Percentiles rank a stretch among this genome's conserved stretches.
phyloP scores from a whole-genome alignment of 2,113 vertebrate genomes.

The Hippopotamus amphibius region DNA sequence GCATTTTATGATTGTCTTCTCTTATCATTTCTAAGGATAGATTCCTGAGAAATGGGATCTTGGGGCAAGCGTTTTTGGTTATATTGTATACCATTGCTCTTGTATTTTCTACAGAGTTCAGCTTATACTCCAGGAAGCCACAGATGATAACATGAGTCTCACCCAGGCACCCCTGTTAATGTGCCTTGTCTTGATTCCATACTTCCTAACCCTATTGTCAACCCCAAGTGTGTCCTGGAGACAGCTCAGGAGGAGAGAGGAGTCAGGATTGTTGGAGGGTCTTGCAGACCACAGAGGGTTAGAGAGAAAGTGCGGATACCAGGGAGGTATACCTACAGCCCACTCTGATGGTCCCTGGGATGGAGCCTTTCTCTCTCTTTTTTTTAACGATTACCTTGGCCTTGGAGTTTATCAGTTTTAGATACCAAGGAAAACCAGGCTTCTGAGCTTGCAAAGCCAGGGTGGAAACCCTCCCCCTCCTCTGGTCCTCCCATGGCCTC shows the following conservation, averaged over 20 bases:
- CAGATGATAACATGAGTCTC: not conserved
- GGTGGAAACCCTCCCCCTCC: not conserved
- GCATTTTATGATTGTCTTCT: not conserved
- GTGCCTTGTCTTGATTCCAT: not conserved
- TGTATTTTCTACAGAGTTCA: not conserved
- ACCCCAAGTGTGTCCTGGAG: not conserved
- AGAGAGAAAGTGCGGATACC: not conserved
- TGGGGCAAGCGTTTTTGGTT: not conserved
- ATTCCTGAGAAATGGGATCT: not conserved
- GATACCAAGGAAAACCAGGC: not conserved
- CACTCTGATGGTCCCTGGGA: not conserved
- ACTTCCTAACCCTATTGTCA: not conserved
- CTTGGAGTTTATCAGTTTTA: not conserved
- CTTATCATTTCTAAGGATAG: not conserved
- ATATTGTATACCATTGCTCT: not conserved
- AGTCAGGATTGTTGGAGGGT: too few relatives aligned
- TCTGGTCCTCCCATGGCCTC: rapidly evolving
- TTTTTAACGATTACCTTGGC: not conserved
- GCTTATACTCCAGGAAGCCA: not conserved
- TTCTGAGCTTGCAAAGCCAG: slow-evolving; percentile 3
- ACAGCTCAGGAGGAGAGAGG: not conserved
- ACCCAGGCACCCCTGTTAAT: not conserved
- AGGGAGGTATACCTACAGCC: not conserved
- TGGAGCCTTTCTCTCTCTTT: not conserved
- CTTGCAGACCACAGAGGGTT: not conserved